Conservation (phyloP, 2,113 vertebrate species). For the Phylloscopus trochilus region DNA sequence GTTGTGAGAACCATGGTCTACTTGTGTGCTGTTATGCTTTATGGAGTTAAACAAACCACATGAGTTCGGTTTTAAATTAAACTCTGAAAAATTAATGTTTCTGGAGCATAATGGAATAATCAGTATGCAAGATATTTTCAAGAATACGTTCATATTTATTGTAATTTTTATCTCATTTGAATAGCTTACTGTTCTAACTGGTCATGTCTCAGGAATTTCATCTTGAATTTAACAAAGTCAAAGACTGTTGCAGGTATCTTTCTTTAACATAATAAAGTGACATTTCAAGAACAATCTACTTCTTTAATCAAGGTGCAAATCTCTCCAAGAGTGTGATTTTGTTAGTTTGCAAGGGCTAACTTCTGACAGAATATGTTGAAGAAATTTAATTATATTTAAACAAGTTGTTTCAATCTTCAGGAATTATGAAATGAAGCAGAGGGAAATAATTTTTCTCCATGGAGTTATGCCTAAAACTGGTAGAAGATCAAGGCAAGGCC, state of each 20-base stretch:
- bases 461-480: neutral
- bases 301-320: neutral
- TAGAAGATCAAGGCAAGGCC: neutral
- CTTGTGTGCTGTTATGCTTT: neutral
- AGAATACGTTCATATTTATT: neutral
- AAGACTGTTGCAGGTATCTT: neutral
- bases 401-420: neutral
- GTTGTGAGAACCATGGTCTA: neutral
- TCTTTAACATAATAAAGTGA: neutral
- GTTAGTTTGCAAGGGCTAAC: neutral
- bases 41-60: neutral
- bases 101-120: neutral
- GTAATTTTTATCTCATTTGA: neutral
- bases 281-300: neutral
- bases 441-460: neutral
- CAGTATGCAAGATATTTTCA: neutral
- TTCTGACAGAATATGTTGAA: neutral
- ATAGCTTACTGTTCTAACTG: neutral
- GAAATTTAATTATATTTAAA: constrained; percentile 1
- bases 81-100: neutral
- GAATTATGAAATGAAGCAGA: neutral
- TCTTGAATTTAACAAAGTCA: neutral
- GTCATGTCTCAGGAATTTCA: neutral
- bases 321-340: neutral
- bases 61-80: neutral